Evolutionary conservation across 2,797 vertebrate genomes (phyloP), one percentile per base, ranked within the genome.

Genomic region (Danionella dracula): DNA sequence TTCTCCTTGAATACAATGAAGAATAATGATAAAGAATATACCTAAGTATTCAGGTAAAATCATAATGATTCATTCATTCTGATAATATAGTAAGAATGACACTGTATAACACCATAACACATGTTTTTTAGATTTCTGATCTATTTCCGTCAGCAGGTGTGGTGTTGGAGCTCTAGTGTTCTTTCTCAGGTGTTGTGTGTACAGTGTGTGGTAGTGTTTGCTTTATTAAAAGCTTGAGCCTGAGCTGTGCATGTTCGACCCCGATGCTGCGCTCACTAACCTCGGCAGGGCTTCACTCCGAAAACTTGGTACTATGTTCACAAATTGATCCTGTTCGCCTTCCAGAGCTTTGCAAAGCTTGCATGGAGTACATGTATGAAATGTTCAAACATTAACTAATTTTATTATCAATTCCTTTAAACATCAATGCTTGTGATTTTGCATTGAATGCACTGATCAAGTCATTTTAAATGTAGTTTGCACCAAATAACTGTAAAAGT

Each of bases 161-260:
- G 29, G 69, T 58, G 76, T 76, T 70, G 79, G 79, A 84, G 78
- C 79, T 74, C 62, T 78, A 63, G 70, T 65, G 73, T 68, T 70
- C 65, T 17, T 44, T 59, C 23, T 6, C 3, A 6, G 3, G 23
- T 27, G 23, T 29, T n/a, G 35, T 49, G 23, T 72, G 35, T 19
- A 9, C 20, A 49, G 16, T 75, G 7, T 46, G n/a, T 59, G 23
- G 46, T 8, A 19, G 54, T 58, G 65, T 69, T 11, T 68, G 65
- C 81, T 42, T 57, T 40, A 31, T 57, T 68, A 51, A 74, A 37
- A 63, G 70, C 42, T 37, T 79, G 61, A 29, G 64, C 62, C 44
- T 72, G 13, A 78, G 66, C 53, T 68, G 27, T 58, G 42, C 57
- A 49, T 56, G 71, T 76, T 16, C 13, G 34, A 35, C 51, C 8